phyloP scores from a whole-genome alignment of 2,113 vertebrate species.

The Mesoclemmys tuberculata region DNA sequence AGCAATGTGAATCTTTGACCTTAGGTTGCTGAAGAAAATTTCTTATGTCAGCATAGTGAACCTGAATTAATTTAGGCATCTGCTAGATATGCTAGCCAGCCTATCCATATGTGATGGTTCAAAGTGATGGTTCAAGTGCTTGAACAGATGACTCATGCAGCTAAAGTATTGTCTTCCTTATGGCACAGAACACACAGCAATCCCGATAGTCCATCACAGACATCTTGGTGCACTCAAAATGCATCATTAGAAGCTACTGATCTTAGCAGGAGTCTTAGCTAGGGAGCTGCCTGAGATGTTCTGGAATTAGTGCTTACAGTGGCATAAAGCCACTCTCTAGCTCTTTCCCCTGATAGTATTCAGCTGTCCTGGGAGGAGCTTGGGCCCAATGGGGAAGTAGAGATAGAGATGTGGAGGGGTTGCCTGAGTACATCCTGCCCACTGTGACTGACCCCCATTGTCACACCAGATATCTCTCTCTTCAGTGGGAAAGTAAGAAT shows the following conservation, averaged over 20 bases:
- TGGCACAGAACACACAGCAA: background rate
- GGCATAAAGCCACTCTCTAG: conserved; percentile 13
- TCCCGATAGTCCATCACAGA: background rate
- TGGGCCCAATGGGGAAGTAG: background rate
- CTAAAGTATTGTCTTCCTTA: background rate
- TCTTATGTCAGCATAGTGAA: background rate
- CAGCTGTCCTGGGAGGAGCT: background rate
- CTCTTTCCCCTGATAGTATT: background rate
- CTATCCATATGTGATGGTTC: background rate
- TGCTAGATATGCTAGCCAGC: background rate
- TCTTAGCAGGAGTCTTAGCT: background rate
- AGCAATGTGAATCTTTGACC: background rate
- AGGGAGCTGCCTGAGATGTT: background rate
- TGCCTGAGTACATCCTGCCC: background rate
- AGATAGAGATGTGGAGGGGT: background rate
- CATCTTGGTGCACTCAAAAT: background rate
- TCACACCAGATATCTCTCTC: background rate
- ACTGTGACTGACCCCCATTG: background rate
- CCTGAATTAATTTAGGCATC: background rate
- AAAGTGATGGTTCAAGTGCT: background rate
- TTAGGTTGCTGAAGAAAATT: background rate
- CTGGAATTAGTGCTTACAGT: background rate
- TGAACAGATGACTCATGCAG: background rate
- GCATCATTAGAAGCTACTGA: conserved; percentile 12
- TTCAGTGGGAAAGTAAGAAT: background rate